phyloP scores from a whole-genome alignment of 2,113 vertebrate species.

The Gallinago undulata region DNA sequence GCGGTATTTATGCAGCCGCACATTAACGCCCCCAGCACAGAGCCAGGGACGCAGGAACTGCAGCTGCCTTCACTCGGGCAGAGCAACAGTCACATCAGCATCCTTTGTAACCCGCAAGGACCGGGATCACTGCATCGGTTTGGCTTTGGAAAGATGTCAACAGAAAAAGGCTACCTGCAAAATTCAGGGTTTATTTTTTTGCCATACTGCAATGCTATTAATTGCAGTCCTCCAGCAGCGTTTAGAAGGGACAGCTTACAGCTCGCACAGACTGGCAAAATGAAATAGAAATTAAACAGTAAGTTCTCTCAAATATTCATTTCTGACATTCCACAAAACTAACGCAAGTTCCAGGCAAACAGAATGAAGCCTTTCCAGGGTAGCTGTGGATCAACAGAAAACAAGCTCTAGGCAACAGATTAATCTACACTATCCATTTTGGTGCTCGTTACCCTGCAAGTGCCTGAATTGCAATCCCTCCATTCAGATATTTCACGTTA shows the following conservation, averaged over 20 bases:
- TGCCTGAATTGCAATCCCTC: not conserved
- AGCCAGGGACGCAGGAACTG: accelerated
- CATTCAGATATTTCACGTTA: not conserved
- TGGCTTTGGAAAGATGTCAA: not conserved
- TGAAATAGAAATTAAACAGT: not conserved
- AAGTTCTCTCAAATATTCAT: not conserved
- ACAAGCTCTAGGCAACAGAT: not conserved
- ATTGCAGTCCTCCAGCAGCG: not conserved
- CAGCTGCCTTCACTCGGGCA: not conserved
- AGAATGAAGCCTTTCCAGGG: not conserved
- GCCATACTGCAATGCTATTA: not conserved
- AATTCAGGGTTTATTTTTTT: not conserved
- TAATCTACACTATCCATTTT: not conserved
- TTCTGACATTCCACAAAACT: slow-evolving; percentile 16
- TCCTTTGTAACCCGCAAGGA: not conserved
- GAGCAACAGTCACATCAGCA: not conserved
- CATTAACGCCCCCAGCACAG: not conserved
- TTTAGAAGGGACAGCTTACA: not conserved
- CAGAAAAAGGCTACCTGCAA: slow-evolving; percentile 5
- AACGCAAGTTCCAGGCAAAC: not conserved
- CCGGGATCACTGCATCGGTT: not conserved
- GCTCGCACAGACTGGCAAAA: not conserved
- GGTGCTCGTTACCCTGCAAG: not conserved
- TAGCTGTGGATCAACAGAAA: not conserved
- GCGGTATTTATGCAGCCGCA: not conserved